Base-by-base conservation (phyloP, 1,140 invertebrate species). In the Ephestia elutella region DNA sequence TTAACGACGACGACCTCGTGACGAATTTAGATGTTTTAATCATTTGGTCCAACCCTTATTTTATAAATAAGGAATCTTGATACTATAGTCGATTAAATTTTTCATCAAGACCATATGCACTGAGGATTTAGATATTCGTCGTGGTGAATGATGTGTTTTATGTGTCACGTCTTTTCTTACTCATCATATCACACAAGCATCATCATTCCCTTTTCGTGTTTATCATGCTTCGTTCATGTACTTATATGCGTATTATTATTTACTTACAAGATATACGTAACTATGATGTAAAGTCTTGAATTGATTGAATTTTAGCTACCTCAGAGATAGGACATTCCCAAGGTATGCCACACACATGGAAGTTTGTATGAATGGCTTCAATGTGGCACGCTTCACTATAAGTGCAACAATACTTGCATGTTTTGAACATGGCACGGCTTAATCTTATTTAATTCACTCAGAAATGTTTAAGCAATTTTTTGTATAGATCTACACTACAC, bases 291-390 rank as follows among this genome's bases (percentile, higher is more conserved):
- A 64, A 54, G 50, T 62, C 53, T 44, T 70, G 64, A 62, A 54
- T 63, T 59, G 49, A 61, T 63, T 68, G 32, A 71, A 71, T 75
- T 87, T 86, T 91, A 95, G 95, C 93, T 94, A 95, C 90, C 94
- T 95, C 85, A 92, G 94, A 92, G 94, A 95, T 91, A 91, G 95
- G 94, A 96, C 95, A 71, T 96, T 95, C 89, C 95, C 95, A 92
- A 96, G 95, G 95, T 96, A 95, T 90, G 90, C 80, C 78, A 85
- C 72, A 69, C 64, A 20, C 13, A 73, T 73, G 73, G 63, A 68
- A 66, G 62, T 74, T 78, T 79, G 69, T 82, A 61, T 80, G 65
- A 79, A 67, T 80, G 53, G 75, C 80, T 83, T 86, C 69, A 49
- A 81, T 60, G 80, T 80, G 82, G 77, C 78, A 86, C 84, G 83